Conservation (phyloP, 2,113 vertebrate species). For the Cathartes aura region DNA sequence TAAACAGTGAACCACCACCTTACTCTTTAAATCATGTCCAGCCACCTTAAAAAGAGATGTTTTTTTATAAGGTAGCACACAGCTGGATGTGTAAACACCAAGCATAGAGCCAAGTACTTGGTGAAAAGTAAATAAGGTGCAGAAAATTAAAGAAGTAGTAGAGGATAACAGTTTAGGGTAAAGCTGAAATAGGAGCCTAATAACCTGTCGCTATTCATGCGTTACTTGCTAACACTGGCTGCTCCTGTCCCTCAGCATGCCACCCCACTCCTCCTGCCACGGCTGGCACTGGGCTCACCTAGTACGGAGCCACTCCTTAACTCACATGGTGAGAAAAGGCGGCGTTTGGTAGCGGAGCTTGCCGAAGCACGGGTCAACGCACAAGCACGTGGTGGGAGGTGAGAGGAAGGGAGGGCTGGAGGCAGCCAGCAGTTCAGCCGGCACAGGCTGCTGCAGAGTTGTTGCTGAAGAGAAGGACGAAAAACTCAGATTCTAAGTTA, state of each 20-base stretch:
- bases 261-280: neutral
- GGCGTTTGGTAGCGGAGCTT: too few species aligned
- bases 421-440: neutral
- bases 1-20: neutral
- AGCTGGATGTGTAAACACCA: neutral
- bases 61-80: neutral
- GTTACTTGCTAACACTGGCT: neutral
- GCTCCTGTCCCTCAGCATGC: neutral
- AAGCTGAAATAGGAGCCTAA: neutral
- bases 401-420: neutral
- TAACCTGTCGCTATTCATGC: neutral
- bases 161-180: neutral
- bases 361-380: fast-evolving
- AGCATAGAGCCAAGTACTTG: neutral
- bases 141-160: neutral
- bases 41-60: neutral
- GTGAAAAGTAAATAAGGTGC: neutral
- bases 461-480: neutral
- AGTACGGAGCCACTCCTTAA: neutral
- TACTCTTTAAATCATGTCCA: neutral
- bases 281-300: neutral
- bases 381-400: neutral
- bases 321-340: neutral
- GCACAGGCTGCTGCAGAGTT: neutral
- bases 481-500: neutral